phyloP scores from a whole-genome alignment of 2,113 vertebrate species.

The Progne subis region DNA sequence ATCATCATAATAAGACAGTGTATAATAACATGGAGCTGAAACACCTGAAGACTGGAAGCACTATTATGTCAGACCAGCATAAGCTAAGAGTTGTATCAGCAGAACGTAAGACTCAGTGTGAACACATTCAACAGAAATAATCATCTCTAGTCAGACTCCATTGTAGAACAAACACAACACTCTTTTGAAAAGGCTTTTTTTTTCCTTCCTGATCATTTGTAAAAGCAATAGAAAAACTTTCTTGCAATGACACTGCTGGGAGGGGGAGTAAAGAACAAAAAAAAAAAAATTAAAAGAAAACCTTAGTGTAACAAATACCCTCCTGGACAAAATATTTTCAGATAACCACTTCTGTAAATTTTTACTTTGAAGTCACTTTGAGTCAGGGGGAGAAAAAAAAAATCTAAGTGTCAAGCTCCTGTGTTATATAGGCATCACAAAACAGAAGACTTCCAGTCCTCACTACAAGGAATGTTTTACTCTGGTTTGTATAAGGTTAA shows the following conservation, averaged over 20 bases:
- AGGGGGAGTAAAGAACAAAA: not conserved
- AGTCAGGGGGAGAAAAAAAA: not conserved
- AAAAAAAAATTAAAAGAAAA: not conserved
- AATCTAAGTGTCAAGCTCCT: not conserved
- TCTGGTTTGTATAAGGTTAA: not conserved
- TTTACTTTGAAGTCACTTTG: not conserved
- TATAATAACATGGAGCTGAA: not conserved
- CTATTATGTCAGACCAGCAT: not conserved
- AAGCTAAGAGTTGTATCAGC: not conserved
- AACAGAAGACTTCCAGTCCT: not conserved
- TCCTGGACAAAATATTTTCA: not conserved
- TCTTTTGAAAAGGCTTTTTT: not conserved
- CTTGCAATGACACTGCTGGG: not conserved
- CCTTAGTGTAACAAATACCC: not conserved
- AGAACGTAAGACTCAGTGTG: not conserved
- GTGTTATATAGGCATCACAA: not conserved
- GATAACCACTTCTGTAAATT: not conserved
- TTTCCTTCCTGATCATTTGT: not conserved
- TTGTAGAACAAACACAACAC: not conserved
- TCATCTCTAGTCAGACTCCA: not conserved
- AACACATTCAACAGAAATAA: not conserved
- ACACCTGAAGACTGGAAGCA: not conserved
- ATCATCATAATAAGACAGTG: not conserved
- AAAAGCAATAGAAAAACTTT: not conserved
- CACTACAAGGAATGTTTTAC: not conserved